A percentile compares a stretch with the other conserved stretches of the same genome.
Evolutionary conservation across 2,888 invertebrate species (phyloP).

Genomic region (Endomychus coccineus): DNA sequence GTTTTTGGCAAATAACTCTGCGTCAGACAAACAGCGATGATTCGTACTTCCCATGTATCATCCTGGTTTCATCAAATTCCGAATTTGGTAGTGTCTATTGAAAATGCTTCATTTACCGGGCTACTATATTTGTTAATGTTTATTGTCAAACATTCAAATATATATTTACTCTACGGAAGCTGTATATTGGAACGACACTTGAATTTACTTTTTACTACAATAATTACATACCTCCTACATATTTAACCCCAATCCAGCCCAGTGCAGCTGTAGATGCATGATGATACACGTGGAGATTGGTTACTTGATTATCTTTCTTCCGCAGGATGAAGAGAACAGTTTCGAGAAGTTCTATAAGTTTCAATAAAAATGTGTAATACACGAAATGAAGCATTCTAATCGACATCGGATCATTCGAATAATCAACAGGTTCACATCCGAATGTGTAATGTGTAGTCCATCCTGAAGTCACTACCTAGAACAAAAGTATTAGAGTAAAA

Average conservation of each 20-base stretch:
- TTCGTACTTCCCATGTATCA: too few species aligned
- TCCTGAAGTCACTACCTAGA: constrained; percentile 56
- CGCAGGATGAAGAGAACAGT: constrained; percentile 65
- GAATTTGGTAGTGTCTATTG: too few species aligned
- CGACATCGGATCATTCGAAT: constrained; percentile 54
- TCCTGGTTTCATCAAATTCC: too few species aligned
- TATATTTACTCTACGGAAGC: too few species aligned
- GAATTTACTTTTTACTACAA: too few species aligned
- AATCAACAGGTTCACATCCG: constrained; percentile 65
- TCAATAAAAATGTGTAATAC: constrained; percentile 59
- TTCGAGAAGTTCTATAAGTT: constrained; percentile 59
- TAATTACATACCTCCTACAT: constrained; percentile 53
- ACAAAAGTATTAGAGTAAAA: too few species aligned
- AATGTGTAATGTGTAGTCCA: constrained; percentile 55
- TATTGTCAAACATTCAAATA: too few species aligned
- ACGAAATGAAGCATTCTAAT: constrained; percentile 46
- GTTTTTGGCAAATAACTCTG: too few species aligned
- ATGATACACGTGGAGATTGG: constrained; percentile 67
- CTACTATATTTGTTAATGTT: too few species aligned
- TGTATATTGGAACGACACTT: too few species aligned
- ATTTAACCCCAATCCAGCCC: constrained; percentile 55
- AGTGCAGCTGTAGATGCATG: constrained; percentile 56
- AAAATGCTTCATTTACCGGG: too few species aligned
- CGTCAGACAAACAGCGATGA: too few species aligned
- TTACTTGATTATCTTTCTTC: constrained; percentile 63